Percentiles rank a stretch among this genome's conserved stretches.
Conservation (phyloP, 2,113 vertebrate species). For the Turnix velox region DNA sequence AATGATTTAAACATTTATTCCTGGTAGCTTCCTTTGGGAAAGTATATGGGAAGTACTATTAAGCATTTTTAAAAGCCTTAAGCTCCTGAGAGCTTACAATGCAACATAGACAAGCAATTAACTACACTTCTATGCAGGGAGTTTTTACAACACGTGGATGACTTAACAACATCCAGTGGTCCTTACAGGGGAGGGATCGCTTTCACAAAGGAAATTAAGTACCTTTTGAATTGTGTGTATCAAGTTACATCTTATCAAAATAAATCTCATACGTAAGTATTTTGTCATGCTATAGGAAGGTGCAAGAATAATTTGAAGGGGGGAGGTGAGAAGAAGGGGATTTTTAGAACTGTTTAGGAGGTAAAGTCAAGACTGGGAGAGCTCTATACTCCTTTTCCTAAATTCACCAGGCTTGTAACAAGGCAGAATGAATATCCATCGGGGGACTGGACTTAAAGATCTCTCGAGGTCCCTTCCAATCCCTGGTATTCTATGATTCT, state of each 20-base stretch:
- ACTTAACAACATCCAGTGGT: background rate
- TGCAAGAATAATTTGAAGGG: background rate
- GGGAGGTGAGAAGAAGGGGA: background rate
- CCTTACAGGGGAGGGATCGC: background rate
- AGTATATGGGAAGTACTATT: background rate
- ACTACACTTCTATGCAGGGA: background rate
- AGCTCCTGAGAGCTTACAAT: background rate
- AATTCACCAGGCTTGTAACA: background rate
- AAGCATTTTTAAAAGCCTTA: background rate
- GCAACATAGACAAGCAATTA: background rate
- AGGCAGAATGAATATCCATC: background rate
- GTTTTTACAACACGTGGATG: background rate
- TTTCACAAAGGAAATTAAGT: background rate
- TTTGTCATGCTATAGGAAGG: background rate
- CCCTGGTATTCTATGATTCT: no score
- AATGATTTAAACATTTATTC: background rate
- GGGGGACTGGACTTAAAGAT: no score
- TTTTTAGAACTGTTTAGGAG: background rate
- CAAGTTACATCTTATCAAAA: background rate
- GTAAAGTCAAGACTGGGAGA: background rate
- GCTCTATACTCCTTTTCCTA: background rate
- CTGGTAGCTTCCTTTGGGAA: background rate
- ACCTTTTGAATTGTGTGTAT: background rate
- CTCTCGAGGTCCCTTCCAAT: no score
- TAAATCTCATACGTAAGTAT: background rate